Evolutionary conservation across 2,113 vertebrate species (phyloP).

Genomic region (Caretta caretta): DNA sequence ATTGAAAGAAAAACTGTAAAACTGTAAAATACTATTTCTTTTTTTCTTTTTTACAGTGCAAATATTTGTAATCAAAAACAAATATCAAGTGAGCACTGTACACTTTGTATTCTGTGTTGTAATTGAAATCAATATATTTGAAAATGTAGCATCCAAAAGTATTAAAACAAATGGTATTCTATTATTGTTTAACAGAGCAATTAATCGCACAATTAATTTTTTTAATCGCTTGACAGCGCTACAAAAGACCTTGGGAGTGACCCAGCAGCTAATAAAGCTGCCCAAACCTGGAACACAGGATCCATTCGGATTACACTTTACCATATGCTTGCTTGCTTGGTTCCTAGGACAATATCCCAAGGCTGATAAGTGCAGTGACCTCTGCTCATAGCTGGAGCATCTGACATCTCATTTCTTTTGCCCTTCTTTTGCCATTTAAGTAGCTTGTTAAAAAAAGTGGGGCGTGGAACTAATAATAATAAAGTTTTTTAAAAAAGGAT

Average conservation of each 20-base stretch:
- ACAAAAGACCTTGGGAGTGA: slow-evolving; percentile 3
- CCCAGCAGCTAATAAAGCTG: slow-evolving; percentile 31
- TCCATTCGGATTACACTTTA: neutral
- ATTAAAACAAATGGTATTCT: too few species aligned
- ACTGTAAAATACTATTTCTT: too few species aligned
- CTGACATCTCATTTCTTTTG: neutral
- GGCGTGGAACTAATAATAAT: neutral
- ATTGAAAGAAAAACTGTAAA: neutral
- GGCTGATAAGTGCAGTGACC: neutral
- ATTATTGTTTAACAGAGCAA: too few species aligned
- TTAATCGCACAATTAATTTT: too few species aligned
- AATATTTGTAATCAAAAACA: too few species aligned
- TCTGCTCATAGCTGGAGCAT: neutral
- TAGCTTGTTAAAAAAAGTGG: neutral
- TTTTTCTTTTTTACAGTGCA: too few species aligned
- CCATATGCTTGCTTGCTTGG: slow-evolving; percentile 19
- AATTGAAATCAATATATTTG: too few species aligned
- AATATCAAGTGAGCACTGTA: too few species aligned
- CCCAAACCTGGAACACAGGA: neutral
- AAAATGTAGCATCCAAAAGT: too few species aligned
- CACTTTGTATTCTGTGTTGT: too few species aligned
- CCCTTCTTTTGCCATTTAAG: neutral
- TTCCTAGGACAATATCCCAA: neutral
- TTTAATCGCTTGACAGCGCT: too few species aligned
- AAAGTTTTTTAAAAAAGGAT: neutral